Percentiles rank a stretch among this genome's conserved stretches.
These are phyloP conservation scores for Ruditapes philippinarum DNA, from an alignment of 1,140 invertebrate genomes.

Conservation along the genomic window DNA sequence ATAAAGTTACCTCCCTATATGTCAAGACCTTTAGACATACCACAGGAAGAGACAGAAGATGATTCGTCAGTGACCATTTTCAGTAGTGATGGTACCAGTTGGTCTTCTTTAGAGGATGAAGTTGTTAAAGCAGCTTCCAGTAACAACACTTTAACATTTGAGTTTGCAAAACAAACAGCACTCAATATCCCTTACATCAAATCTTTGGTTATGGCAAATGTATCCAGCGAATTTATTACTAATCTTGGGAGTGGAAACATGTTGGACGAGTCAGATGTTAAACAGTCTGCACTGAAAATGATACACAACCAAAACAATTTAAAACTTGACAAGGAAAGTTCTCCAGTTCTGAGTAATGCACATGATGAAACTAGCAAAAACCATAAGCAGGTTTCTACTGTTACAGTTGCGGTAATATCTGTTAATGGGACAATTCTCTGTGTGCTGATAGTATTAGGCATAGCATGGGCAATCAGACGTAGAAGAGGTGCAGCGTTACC, in stretches of 20 bases:
- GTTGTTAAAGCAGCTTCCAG: too few relatives aligned
- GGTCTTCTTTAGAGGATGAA: not conserved
- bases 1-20: conserved; percentile 74
- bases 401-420: not conserved
- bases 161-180: not conserved
- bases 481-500: not conserved
- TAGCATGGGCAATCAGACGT: not conserved
- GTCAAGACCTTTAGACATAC: not conserved
- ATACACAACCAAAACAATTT: too few relatives aligned
- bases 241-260: too few relatives aligned
- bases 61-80: not conserved
- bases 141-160: not conserved
- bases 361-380: not conserved
- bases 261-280: too few relatives aligned
- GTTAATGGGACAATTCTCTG: not conserved
- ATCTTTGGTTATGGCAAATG: too few relatives aligned
- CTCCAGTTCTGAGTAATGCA: not conserved
- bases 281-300: too few relatives aligned
- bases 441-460: not conserved
- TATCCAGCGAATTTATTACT: too few relatives aligned
- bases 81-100: not conserved
- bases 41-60: not conserved
- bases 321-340: too few relatives aligned
- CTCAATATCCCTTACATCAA: not conserved
- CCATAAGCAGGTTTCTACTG: not conserved